Conservation (phyloP, 2,113 vertebrate species). For the Callipepla squamata region DNA sequence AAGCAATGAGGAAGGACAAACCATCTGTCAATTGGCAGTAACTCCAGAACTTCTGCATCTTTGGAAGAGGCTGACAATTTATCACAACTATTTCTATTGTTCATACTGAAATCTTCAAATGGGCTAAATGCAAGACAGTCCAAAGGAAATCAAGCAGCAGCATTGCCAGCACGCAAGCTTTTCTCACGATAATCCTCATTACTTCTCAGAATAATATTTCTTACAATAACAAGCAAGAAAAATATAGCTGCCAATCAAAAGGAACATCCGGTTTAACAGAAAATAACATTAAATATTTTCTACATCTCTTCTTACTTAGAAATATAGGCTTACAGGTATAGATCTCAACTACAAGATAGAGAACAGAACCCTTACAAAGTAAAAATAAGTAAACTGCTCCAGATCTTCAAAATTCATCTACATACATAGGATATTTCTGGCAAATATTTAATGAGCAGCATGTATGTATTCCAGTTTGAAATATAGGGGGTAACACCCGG, state of each 20-base stretch:
- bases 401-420: neutral
- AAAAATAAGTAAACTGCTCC: neutral
- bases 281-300: neutral
- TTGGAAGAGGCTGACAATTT: conserved; percentile 57
- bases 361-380: neutral
- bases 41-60: conserved; percentile 70
- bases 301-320: neutral
- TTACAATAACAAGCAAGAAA: neutral
- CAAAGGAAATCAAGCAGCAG: conserved; percentile 20
- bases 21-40: conserved; percentile 75
- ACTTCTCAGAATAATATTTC: neutral
- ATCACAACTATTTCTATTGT: conserved; percentile 57
- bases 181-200: neutral
- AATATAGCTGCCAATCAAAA: neutral
- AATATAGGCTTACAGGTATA: accelerated
- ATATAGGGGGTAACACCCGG: accelerated
- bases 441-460: neutral
- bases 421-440: neutral
- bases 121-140: conserved; percentile 55
- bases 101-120: conserved; percentile 48
- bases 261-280: conserved; percentile 1
- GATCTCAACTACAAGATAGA: neutral
- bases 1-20: conserved; percentile 69
- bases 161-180: neutral
- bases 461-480: neutral